Evolutionary conservation across 1,140 invertebrate genomes (phyloP), one percentile per base, ranked within the genome.

Genomic region (Phortica variegata): DNA sequence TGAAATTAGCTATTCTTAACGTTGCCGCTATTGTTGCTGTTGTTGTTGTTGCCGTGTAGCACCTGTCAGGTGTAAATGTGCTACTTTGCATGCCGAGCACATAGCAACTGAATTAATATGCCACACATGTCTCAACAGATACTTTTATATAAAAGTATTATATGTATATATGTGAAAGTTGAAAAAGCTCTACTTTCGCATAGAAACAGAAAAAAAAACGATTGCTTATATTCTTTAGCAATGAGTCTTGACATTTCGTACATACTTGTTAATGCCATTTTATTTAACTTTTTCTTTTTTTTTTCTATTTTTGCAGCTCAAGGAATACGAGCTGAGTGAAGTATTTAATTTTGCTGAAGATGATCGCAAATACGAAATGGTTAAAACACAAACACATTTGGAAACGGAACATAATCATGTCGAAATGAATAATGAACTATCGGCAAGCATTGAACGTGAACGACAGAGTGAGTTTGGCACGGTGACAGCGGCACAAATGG

Each of bases 301-400:
- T 34, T 13, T 9, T 34, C 17, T 15, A 21, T 40, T 7, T 47
- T 79, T 79, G 2, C 78, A 93, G 90, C 77, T 90, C 44, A 87
- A 87, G 62, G 89, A 91, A 78, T 93, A 92, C 78, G 89, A 90
- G 75, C 77, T 92, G 54, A 88, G 87, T 54, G 87, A 91, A 79
- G 87, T 88, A 48, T 91, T 91, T 75, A 87, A 91, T 77, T 85
- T 87, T 58, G 76, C 79, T 47, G 87, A 89, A 73, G 87, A 90
- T 72, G 86, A 90, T 62, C 83, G 85, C 60, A 82, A 84, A 76
- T 90, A 90, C 79, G 87, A 87, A 58, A 83, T 85, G 42, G 76
- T 90, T 18, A 82, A 82, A 72, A 84, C 81, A 62, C 82, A 85
- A 57, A 83, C 84, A 56, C 79, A 86, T 56, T 80, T 85, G 58